phyloP scores from a whole-genome alignment of 2,888 invertebrate species.

The Cryptocheilus praepositus region DNA sequence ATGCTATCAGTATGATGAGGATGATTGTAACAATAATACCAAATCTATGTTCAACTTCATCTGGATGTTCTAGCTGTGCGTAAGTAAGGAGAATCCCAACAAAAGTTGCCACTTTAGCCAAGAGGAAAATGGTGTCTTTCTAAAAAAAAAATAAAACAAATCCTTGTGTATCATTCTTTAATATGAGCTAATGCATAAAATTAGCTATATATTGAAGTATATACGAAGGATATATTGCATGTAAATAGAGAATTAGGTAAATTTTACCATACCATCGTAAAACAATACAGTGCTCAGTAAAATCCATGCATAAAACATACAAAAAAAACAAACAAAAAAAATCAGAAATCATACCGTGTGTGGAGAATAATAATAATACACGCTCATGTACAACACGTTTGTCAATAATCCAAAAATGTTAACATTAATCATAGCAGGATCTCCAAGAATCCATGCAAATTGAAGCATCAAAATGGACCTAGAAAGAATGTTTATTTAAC shows the following conservation, averaged over 20 bases:
- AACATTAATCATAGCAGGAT: constrained; percentile 85
- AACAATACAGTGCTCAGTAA: too few species aligned
- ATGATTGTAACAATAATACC: constrained; percentile 83
- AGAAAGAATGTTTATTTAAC: constrained; percentile 55
- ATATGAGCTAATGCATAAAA: too few species aligned
- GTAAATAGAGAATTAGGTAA: too few species aligned
- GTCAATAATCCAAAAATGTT: constrained; percentile 85
- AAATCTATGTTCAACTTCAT: constrained; percentile 81
- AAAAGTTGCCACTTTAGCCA: constrained; percentile 78
- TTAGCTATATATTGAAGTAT: background rate
- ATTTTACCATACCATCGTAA: too few species aligned
- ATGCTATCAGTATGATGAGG: constrained; percentile 81
- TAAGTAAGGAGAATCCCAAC: constrained; percentile 80
- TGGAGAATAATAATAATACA: constrained; percentile 82
- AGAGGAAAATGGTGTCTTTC: constrained; percentile 46
- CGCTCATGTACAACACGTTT: constrained; percentile 81
- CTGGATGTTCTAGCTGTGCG: constrained; percentile 81
- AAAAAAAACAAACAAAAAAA: background rate
- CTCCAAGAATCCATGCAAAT: constrained; percentile 84
- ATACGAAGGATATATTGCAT: background rate
- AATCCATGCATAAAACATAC: background rate
- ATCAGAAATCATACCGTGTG: constrained; percentile 65
- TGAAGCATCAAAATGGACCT: constrained; percentile 87
- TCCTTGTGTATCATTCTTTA: too few species aligned
- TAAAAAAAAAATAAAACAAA: constrained; percentile 27